Evolutionary conservation across 2,113 vertebrate genomes (phyloP), one percentile per base, ranked within the genome.

Genomic region (Trogon surrucura): DNA sequence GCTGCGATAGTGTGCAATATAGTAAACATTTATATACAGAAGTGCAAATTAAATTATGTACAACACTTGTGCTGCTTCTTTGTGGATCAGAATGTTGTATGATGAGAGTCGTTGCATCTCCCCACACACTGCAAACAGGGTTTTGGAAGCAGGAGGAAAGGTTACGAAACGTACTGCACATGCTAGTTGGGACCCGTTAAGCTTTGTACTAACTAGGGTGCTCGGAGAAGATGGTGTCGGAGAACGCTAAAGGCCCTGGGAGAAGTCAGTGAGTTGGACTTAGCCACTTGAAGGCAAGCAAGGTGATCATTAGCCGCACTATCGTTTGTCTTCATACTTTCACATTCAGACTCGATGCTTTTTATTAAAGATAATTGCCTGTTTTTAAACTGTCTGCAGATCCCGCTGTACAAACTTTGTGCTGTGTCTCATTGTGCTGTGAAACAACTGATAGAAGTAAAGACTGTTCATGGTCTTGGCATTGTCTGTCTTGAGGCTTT

Each of bases 31-130:
- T 96, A 97, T 97, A 97, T 96, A 97, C 95, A 62, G 95, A 96
- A 97, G 93, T 97, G 93, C 92, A 94, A 97, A 97, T 97, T 97
- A 97, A 97, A 97, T 97, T 97, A 97, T 97, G 95, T 97, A 96
- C 94, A 95, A 97, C 90, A 96, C 96, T 96, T 78, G 89, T 94
- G 89, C 91, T 95, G 93, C 96, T 97, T 97, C 96, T 95, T 97
- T 96, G 89, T 96, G 77, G 96, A 91, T 92, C 94, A 87, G 85
- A 95, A 89, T 88, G 85, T 82, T 78, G 67, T 88, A 16, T 85
- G 58, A 58, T 77, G 67, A 93, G 79, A 95, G 85, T 66, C 16
- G 4, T 36, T 93, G 74, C 91, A 91, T 74, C 72, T 70, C 85
- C 77, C 79, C 75, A 53, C 45, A 57, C 9, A 14, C 80, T 38